These are phyloP conservation scores for Pseudomyrmex concolor DNA, from an alignment of 1,140 invertebrate genomes.

Conservation along the genomic window DNA sequence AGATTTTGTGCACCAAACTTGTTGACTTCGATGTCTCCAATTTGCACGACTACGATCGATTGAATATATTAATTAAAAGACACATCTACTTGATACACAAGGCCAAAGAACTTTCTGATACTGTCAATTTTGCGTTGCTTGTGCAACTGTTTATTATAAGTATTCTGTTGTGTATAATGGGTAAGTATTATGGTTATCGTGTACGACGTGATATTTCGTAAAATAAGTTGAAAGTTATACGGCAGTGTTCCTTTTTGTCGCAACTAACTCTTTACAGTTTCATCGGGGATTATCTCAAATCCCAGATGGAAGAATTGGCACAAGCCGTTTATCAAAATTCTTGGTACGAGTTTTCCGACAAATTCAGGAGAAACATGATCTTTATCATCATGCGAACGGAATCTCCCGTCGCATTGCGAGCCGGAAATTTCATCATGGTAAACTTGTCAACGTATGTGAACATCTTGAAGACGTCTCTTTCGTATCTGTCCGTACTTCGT, in stretches of 20 bases:
- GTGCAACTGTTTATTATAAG: slow-evolving; percentile 49
- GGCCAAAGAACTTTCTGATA: neutral
- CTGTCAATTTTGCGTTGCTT: slow-evolving; percentile 27
- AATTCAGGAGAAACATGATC: slow-evolving; percentile 12
- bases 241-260: neutral
- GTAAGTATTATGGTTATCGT: slow-evolving; percentile 8
- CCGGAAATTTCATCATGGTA: slow-evolving; percentile 41
- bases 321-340: slow-evolving; percentile 1
- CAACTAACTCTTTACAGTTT: slow-evolving; percentile 43
- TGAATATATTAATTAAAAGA: neutral
- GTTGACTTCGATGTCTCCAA: neutral
- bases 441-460: slow-evolving; percentile 55
- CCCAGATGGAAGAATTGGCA: slow-evolving; percentile 43
- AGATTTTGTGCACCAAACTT: slow-evolving; percentile 39
- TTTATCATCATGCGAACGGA: slow-evolving; percentile 42
- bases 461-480: slow-evolving; percentile 58
- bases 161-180: slow-evolving; percentile 29
- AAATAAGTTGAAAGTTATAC: too few species aligned
- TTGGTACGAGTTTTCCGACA: slow-evolving; percentile 40
- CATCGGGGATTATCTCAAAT: slow-evolving; percentile 59
- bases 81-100: slow-evolving; percentile 29
- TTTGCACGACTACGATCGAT: neutral
- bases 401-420: slow-evolving; percentile 3
- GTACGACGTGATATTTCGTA: too few species aligned
- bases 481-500: slow-evolving; percentile 61